phyloP scores from a whole-genome alignment of 2,113 vertebrate genomes.

The Centropus bengalensis region DNA sequence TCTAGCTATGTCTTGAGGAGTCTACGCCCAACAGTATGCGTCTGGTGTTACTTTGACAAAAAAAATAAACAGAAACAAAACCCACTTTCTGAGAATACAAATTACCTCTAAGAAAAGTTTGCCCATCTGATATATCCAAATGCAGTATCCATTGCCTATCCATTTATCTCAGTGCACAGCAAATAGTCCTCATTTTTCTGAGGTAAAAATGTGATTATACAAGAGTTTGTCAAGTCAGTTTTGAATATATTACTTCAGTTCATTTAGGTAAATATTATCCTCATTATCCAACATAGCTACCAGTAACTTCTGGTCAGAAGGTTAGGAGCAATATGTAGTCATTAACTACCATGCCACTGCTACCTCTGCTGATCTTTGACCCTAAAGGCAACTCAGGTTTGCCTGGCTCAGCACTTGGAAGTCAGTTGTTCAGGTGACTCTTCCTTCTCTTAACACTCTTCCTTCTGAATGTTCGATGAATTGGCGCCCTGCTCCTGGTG shows the following conservation, averaged over 20 bases:
- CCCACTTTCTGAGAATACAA: not conserved
- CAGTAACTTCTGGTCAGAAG: not conserved
- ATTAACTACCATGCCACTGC: not conserved
- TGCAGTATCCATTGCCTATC: not conserved
- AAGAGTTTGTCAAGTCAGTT: not conserved
- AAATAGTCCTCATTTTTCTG: not conserved
- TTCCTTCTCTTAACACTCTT: not conserved
- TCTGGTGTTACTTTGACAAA: conserved; percentile 31
- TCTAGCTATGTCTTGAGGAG: not conserved
- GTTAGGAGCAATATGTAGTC: not conserved
- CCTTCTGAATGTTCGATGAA: not conserved
- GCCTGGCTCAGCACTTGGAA: not conserved
- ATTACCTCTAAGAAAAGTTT: not conserved
- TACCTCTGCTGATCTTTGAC: not conserved
- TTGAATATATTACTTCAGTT: not conserved
- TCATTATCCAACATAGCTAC: not conserved
- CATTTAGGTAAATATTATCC: not conserved
- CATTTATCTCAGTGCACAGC: not conserved
- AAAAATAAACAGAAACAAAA: not conserved
- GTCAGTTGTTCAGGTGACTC: not conserved
- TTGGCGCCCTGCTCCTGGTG: not conserved
- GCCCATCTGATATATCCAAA: not conserved
- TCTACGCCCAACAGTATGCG: not conserved
- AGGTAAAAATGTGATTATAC: not conserved
- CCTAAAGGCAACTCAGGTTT: not conserved